Evolutionary conservation across 2,113 vertebrate genomes (phyloP), one percentile per base, ranked within the genome.

Genomic region (Aplodontia rufa): DNA sequence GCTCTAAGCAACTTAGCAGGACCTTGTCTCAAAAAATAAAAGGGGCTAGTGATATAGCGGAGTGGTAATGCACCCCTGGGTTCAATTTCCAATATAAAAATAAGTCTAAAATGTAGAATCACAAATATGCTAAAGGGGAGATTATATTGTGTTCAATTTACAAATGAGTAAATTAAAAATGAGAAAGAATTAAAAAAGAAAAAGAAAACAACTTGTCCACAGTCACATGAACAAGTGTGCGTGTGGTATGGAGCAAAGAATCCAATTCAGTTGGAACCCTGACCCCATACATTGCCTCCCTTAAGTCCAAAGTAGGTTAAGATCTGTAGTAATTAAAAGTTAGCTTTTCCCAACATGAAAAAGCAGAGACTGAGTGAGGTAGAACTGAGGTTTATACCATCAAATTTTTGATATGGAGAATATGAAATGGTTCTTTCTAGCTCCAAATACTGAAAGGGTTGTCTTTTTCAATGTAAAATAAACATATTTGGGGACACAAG

Each of bases 121-220:
- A n/a, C 22, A 49, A 12, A 95, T 88, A 82, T 89, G 19, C 64
- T 64, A 79, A 90, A 93, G 78, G 37, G 75, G 35, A 80, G 55
- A 0, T 47, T 81, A 49, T 53, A 37, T 69, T 79, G 58, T 64
- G n/a, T 53, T 87, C 17, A 86, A 74, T 78, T 87, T 79, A 74
- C 6, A 69, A 83, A 68, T 37, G 47, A 92, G 68, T 53, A 86
- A 58, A 64, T 84, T 79, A 83, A 90, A 69, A 47, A 24, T 75
- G 30, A 78, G 51, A 81, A 58, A 55, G 47, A 62, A n/a, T n/a
- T n/a, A n/a, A 5, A 47, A 24, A 85, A 72, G 35, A 69, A 22
- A 58, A 69, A 51, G 32, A 51, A 35, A 58, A 60, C 58, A 62
- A 49, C 1, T 9, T 86, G 40, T 17, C n/a, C 26, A 91, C 45